Conservation (phyloP, 64 coral and sea anemone genomes). For the Montipora efflorescens region DNA sequence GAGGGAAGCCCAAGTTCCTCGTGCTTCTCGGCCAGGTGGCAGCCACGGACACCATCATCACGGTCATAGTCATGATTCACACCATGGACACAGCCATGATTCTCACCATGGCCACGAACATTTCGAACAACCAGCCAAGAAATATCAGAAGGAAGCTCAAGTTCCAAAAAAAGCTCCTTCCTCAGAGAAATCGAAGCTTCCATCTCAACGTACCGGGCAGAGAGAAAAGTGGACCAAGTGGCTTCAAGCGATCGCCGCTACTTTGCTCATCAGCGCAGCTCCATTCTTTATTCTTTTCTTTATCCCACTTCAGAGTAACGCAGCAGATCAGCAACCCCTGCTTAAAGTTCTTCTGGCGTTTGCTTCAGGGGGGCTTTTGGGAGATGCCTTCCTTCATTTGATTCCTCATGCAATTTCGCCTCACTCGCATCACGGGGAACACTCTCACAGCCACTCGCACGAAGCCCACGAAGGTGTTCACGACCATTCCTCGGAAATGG, state of each 20-base stretch:
- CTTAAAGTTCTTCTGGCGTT: conserved; percentile 92
- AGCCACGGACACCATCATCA: background rate
- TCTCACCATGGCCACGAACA: conserved; percentile 38
- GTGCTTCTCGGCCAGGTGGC: background rate
- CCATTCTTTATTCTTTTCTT: conserved; percentile 98
- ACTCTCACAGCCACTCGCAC: conserved; percentile 63
- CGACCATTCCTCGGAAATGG: conserved; percentile 90
- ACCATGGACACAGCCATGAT: conserved; percentile 73
- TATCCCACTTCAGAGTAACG: conserved; percentile 90
- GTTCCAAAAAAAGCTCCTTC: background rate
- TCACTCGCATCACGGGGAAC: conserved; percentile 83
- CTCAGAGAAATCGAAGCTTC: conserved; percentile 17
- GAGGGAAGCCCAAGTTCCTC: background rate
- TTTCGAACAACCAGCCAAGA: conserved; percentile 41
- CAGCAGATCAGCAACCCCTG: conserved; percentile 90
- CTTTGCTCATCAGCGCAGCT: conserved; percentile 94
- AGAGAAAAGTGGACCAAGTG: conserved; percentile 66
- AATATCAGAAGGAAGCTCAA: background rate
- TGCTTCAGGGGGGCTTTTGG: conserved; percentile 92
- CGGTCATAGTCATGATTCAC: background rate
- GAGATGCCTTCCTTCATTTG: conserved; percentile 96
- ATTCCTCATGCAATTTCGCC: conserved; percentile 98
- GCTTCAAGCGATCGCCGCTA: conserved; percentile 85
- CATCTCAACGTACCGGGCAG: background rate
- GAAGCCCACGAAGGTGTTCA: conserved; percentile 51